Conservation (phyloP, 1,140 invertebrate genomes). For the Pseudomyrmex concolor region DNA sequence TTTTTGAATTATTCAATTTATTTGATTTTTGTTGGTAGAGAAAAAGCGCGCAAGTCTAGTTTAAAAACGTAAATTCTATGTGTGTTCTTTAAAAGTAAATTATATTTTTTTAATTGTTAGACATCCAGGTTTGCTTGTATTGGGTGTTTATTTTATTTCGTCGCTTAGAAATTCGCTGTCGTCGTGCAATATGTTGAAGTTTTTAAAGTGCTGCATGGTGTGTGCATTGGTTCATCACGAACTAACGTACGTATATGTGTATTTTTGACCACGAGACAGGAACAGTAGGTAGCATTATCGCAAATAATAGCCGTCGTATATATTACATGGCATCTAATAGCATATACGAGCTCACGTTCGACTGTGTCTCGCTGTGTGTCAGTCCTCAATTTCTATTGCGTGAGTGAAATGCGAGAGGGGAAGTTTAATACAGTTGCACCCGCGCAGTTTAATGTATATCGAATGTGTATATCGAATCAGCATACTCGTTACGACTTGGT, state of each 20-base stretch:
- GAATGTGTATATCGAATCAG: too few species aligned
- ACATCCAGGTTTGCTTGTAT: too few species aligned
- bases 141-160: background rate
- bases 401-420: slow-evolving; percentile 41
- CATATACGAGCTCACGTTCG: slow-evolving; percentile 35
- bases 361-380: slow-evolving; percentile 38
- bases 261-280: slow-evolving; percentile 33
- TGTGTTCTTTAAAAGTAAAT: background rate
- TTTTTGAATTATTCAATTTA: too few species aligned
- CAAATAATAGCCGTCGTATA: slow-evolving; percentile 55
- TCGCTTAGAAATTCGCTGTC: slow-evolving; percentile 3
- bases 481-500: too few species aligned
- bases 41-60: too few species aligned
- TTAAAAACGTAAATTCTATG: background rate
- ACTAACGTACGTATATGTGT: slow-evolving; percentile 19
- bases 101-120: background rate
- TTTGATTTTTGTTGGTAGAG: too few species aligned
- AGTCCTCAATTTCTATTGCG: slow-evolving; percentile 43
- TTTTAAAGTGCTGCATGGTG: slow-evolving; percentile 5
- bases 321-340: slow-evolving; percentile 38
- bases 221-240: slow-evolving; percentile 32
- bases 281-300: slow-evolving; percentile 33
- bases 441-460: background rate
- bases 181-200: background rate
- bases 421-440: slow-evolving; percentile 27